phyloP scores from a whole-genome alignment of 2,888 invertebrate genomes.

The Uropetala carovei region DNA sequence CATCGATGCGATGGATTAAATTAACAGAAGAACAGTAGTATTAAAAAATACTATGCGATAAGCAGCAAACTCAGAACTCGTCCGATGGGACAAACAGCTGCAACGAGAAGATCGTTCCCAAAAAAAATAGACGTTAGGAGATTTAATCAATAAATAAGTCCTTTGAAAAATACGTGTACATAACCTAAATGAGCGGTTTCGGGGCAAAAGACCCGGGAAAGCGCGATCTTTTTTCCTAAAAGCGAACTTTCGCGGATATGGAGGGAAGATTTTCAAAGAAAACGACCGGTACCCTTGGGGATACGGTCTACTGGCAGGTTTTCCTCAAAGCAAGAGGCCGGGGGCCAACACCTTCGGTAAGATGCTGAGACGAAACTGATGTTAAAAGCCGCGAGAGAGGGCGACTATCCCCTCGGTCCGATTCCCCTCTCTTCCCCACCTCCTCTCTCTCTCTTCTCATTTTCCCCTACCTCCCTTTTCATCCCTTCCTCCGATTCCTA shows the following conservation, averaged over 20 bases:
- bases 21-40: background rate
- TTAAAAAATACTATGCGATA: background rate
- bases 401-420: conserved; percentile 66
- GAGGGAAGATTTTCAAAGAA: background rate
- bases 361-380: conserved; percentile 48
- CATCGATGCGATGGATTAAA: background rate
- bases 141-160: background rate
- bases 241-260: background rate
- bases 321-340: background rate
- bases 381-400: background rate
- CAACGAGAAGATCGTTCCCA: background rate
- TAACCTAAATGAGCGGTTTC: background rate
- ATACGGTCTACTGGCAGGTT: background rate
- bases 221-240: background rate
- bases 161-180: background rate
- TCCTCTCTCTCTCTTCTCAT: conserved; percentile 67
- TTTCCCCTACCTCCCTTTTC: conserved; percentile 77
- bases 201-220: too few species aligned
- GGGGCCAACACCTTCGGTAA: conserved; percentile 48
- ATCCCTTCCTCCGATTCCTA: conserved; percentile 66
- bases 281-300: background rate
- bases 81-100: background rate
- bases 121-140: background rate
- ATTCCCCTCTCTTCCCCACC: conserved; percentile 68
- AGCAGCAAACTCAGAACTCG: background rate